Percentiles rank a stretch among this genome's conserved stretches.
phyloP scores from a whole-genome alignment of 2,113 vertebrate species.

The Colossoma macropomum region DNA sequence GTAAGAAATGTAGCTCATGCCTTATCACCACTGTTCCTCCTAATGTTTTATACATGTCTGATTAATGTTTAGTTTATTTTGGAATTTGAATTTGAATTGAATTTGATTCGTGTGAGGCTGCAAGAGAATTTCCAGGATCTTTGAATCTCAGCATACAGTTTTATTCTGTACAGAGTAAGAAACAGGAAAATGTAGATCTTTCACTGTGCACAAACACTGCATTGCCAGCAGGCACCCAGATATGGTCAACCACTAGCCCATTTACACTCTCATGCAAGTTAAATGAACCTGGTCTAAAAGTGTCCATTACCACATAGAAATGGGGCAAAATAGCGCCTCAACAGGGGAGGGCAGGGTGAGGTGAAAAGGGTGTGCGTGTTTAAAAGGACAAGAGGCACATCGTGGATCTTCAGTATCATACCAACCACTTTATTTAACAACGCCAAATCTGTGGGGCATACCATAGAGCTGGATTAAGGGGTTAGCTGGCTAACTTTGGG shows the following conservation, averaged over 20 bases:
- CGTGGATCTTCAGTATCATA: not conserved
- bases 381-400: not conserved
- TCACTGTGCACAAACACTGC: slow-evolving; percentile 60
- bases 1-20: too few species aligned
- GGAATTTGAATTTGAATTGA: too few species aligned
- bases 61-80: too few species aligned
- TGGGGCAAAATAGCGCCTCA: slow-evolving; percentile 43
- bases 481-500: not conserved
- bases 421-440: not conserved
- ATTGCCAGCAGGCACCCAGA: slow-evolving; percentile 46
- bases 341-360: slow-evolving; percentile 36
- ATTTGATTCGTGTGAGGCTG: too few species aligned
- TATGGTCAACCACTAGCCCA: slow-evolving; percentile 45
- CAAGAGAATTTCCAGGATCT: not conserved
- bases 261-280: slow-evolving; percentile 60
- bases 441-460: slow-evolving; percentile 49
- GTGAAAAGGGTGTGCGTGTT: slow-evolving; percentile 41
- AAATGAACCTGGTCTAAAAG: slow-evolving; percentile 58
- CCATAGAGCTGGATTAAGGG: not conserved
- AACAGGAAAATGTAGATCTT: slow-evolving; percentile 25
- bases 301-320: slow-evolving; percentile 50
- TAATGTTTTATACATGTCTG: too few species aligned
- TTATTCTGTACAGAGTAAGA: slow-evolving; percentile 5
- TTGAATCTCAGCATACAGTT: slow-evolving; percentile 45
- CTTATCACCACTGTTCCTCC: too few species aligned